Evolutionary conservation across 1,140 invertebrate species (phyloP), one percentile per base, ranked within the genome.

Genomic region (Listronotus oregonensis): DNA sequence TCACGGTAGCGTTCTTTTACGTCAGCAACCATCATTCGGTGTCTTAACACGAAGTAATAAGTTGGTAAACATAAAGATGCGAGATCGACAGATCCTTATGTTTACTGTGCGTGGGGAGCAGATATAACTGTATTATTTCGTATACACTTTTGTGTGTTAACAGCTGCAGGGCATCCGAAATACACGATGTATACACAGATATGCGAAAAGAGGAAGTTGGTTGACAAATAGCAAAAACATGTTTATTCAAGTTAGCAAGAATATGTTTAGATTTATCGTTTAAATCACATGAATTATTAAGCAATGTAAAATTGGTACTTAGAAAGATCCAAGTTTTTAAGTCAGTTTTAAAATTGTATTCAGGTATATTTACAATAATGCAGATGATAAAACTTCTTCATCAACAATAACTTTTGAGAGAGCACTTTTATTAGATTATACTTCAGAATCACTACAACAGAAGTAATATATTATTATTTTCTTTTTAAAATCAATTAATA

Each of bases 11-110:
- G 4, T 54, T 54, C 49, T 69, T 71, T 69, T 46, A 59, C 67
- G 57, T 61, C 66, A 65, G 63, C 54, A 37, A 63, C 43, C 67
- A 49, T 68, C 65, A 59, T 46, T 46, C 60, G 55, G 44, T 57
- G 54, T 46, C 66, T 68, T 70, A 70, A 70, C 68, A 61, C 68
- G 54, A 10, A 59, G 62, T 71, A 71, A 67, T 70, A 68, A 66
- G 52, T 57, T 54, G 55, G 68, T 68, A 71, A 70, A 70, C 68
- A 67, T 67, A 64, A 69, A 69, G 56, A 71, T 70, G 64, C 59
- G 49, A 68, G 67, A 69, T 69, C 67, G 67, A 69, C 67, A 69
- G 58, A 62, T 54, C 63, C 66, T 27, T 32, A 12, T 66, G 64
- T 66, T 71, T 60, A 61, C 64, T 14, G 14, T 34, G 31, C 49